Evolutionary conservation across 2,888 invertebrate genomes (phyloP), one percentile per base, ranked within the genome.

Genomic region (Abrostola triplasia): DNA sequence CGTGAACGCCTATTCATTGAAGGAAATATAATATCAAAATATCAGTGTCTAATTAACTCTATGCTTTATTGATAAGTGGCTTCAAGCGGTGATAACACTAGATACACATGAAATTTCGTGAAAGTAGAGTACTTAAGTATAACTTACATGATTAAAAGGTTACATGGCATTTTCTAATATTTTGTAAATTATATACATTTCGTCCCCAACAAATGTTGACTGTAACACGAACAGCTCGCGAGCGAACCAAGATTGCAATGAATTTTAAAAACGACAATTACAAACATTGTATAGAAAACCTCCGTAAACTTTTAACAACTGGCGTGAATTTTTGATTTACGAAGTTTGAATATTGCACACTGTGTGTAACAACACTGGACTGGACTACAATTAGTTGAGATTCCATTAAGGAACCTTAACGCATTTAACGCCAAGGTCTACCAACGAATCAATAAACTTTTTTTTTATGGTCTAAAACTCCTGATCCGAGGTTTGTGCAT

Each of bases 11-110:
- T 24, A 24, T 53, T 13, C 42, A 52, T 50, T 38, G 59, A 37
- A 52, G 44, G 6, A 55, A 64, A 57, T n/a, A 13, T 55, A 13
- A 54, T 10, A 38, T 38, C 52, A 53, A 57, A 57, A 54, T 67
- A 67, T 53, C 67, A 59, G 74, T 59, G 38, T 40, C 58, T 71
- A 71, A 59, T 59, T 56, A 12, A 52, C 40, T 40, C 13, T 41
- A 49, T 36, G 48, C 40, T 49, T 60, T 65, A 57, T 37, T 42
- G 36, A 56, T 56, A 70, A 13, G 64, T 72, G 57, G 44, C 53
- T 57, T 64, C 40, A 75, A 72, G 70, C 71, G 70, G 53, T 59
- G 57, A 58, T 64, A 56, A 12, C 61, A 59, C 61, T 68, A 56
- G 47, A 56, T 49, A 59, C 64, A 69, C 47, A 59, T 54, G 64